Base-by-base conservation (phyloP, 2,113 vertebrate genomes). In the Hemiprocne comata region DNA sequence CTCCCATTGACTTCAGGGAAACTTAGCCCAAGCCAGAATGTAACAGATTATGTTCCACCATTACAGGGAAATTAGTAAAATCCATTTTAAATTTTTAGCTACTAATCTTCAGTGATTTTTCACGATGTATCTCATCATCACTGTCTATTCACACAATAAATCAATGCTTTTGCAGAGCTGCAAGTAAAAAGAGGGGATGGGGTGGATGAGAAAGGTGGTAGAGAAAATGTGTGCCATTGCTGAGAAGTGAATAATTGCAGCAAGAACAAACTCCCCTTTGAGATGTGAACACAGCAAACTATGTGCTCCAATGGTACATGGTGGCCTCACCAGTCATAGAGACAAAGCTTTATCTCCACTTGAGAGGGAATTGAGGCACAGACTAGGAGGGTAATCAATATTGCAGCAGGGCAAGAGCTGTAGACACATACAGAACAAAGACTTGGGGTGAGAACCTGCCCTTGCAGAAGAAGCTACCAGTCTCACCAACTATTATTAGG, bases 1-100 rank as follows among this genome's bases (percentile, higher is more conserved):
- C 95, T 95, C 73, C 86, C 93, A 89, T 90, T 92, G 94, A 74
- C 86, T 92, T 87, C 91, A 93, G 93, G 80, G 84, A 92, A 93
- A 90, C 94, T 88, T 62, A 79, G 75, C 72, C 83, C 60, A 34
- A 87, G 89, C 93, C 93, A 93, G 91, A 81, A 89, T 55, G 71
- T 70, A 62, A 87, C 23, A 82, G 94, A 91, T 89, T 94, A 85
- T 33, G 42, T n/a, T 62, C 55, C 78, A 89, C 71, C 19, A 4
- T 50, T 85, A 42, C 36, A 31, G 71, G 72, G 46, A 87, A 89
- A 85, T 48, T 73, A 90, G 46, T 13, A 67, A 94, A 95, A 97
- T 90, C 60, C 89, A 76, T 90, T 71, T 89, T 80, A 34, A 74
- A 85, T 91, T 90, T n/a, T 75, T 87, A 4, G 0, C 78, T 70